Evolutionary conservation across 2,888 invertebrate species (phyloP).

Genomic region (Polyommatus icarus): DNA sequence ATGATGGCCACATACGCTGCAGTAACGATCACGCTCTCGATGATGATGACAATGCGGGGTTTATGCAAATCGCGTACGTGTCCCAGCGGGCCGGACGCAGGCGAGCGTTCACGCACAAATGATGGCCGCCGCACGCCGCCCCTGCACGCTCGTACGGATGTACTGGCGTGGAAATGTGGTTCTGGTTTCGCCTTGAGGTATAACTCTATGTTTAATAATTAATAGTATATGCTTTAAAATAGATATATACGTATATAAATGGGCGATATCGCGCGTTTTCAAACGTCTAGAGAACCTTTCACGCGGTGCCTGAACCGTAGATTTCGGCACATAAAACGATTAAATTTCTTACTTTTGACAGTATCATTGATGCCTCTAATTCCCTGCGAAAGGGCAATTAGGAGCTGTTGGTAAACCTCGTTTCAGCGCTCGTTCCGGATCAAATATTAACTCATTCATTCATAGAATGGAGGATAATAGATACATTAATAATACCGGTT

Average conservation of each 20-base stretch:
- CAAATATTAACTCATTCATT: background rate
- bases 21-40: background rate
- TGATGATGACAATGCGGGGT: background rate
- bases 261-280: background rate
- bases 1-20: background rate
- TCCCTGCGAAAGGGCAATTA: too few species aligned
- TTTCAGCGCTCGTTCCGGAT: background rate
- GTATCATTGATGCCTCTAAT: too few species aligned
- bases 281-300: background rate
- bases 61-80: conserved; percentile 28
- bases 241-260: background rate
- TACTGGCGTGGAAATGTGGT: conserved; percentile 8
- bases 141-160: background rate
- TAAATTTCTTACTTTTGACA: too few species aligned
- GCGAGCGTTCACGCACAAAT: conserved; percentile 29
- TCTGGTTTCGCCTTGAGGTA: conserved; percentile 16
- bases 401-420: background rate
- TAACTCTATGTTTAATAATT: background rate
- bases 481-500: conserved; percentile 21
- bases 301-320: too few species aligned
- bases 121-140: conserved; percentile 20
- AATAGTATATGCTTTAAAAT: background rate
- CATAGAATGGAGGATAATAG: conserved; percentile 10
- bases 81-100: conserved; percentile 24
- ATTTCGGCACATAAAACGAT: too few species aligned